A percentile compares a stretch with the other conserved stretches of the same genome.
Conservation (phyloP, 35 echinoderm and acorn worm genomes). For the Heliocidaris erythrogramma region DNA sequence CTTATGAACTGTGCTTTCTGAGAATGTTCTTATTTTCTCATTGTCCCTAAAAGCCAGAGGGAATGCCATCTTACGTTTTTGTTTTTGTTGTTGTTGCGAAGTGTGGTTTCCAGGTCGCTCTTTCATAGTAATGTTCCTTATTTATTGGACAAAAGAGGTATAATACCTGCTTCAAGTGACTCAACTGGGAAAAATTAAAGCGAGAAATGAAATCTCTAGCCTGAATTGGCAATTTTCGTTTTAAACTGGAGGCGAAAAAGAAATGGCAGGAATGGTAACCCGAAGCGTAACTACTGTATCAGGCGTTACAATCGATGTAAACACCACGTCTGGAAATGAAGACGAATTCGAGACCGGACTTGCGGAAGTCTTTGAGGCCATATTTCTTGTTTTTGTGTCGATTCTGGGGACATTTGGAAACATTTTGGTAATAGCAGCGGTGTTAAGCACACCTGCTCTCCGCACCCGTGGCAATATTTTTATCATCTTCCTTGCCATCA, state of each 20-base stretch:
- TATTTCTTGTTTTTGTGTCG: constrained; percentile 60
- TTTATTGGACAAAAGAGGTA: not conserved
- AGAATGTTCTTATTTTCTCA: not conserved
- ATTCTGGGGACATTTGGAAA: constrained; percentile 75
- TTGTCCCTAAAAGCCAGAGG: not conserved
- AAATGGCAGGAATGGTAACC: not conserved
- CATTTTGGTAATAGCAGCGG: constrained; percentile 72
- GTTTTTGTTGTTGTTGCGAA: too few species aligned
- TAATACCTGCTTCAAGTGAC: not conserved
- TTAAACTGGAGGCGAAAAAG: not conserved
- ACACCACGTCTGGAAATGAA: constrained; percentile 34
- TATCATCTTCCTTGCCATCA: constrained; percentile 63
- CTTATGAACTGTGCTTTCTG: not conserved
- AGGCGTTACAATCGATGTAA: not conserved
- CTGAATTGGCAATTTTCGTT: too few species aligned
- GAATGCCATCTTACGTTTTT: not conserved
- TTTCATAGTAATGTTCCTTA: not conserved
- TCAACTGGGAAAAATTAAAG: not conserved
- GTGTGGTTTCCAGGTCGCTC: not conserved
- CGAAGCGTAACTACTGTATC: not conserved
- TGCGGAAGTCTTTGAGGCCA: constrained; percentile 57
- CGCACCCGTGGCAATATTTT: constrained; percentile 69
- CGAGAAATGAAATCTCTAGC: too few species aligned
- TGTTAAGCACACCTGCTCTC: constrained; percentile 58
- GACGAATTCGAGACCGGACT: not conserved